Evolutionary conservation across 2,888 invertebrate species (phyloP), one percentile per base, ranked within the genome.

Genomic region (Cremastinae sp.): DNA sequence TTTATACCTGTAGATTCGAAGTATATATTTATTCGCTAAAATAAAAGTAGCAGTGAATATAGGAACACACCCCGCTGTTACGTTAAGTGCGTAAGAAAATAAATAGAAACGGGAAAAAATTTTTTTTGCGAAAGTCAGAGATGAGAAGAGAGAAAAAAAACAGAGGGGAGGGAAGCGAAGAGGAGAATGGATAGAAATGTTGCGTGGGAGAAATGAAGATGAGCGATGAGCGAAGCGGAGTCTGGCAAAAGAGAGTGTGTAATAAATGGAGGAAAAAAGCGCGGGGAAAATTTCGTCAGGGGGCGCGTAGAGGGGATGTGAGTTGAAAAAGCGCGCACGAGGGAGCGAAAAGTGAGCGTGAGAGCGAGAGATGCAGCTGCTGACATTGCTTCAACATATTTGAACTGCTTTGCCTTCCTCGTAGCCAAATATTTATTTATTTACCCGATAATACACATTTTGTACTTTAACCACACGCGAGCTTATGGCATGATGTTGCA

Each of bases 371-470:
- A 76, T 76, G 73, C 68, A 83, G 83, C 77, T 81, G 83, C 83
- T 84, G 83, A 85, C 84, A 86, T 84, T 83, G 84, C 85, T 87
- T 84, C 82, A 84, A 87, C 84, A 83, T 87, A 86, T 87, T 87
- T 86, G 85, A 85, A 82, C 82, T 86, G 84, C 84, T 86, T 83
- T 85, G 84, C 77, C 74, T 81, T 85, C 81, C 84, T 84, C 81
- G 83, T 84, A 84, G 83, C 85, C 88, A 88, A 88, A 88, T 88
- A 88, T 88, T 88, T 87, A 88, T 88, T 86, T 87, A 85, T 88
- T 87, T 86, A 83, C 84, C 80, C 83, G 84, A 85, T 85, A 85
- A 86, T 87, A 86, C 75, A 82, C 78, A 80, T 80, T 76, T 78
- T 79, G 78, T 80, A 78, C 78, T 70, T 70, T 77, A 80, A 79